phyloP scores from a whole-genome alignment of 1,140 invertebrate species.

The Drosophila ogumai region DNA sequence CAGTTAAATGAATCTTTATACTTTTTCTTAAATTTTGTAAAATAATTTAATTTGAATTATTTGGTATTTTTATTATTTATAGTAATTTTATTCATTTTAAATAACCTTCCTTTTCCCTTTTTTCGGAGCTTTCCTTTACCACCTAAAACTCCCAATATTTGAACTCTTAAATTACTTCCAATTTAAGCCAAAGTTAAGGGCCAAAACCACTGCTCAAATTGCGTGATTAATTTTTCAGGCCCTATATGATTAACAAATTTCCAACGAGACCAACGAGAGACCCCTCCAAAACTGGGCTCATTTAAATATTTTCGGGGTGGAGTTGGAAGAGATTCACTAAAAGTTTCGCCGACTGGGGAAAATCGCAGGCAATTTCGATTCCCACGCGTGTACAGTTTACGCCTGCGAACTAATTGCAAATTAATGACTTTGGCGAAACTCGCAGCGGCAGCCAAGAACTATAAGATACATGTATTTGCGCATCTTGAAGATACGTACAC shows the following conservation, averaged over 20 bases:
- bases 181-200: not conserved
- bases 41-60: no score
- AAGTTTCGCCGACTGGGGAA: slow-evolving; percentile 40
- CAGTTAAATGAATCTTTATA: no score
- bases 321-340: slow-evolving; percentile 18
- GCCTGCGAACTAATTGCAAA: slow-evolving; percentile 78
- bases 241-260: slow-evolving; percentile 38
- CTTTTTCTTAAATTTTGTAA: no score
- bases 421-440: slow-evolving; percentile 72
- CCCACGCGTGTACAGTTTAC: slow-evolving; percentile 74
- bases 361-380: slow-evolving; percentile 73
- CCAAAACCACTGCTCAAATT: slow-evolving; percentile 13
- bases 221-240: slow-evolving; percentile 34
- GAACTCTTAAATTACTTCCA: not conserved
- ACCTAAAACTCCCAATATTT: not conserved
- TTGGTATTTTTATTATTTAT: no score
- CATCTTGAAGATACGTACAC: slow-evolving; percentile 56
- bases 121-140: not conserved
- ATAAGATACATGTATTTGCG: slow-evolving; percentile 51
- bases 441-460: slow-evolving; percentile 26
- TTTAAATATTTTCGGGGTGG: slow-evolving; percentile 25
- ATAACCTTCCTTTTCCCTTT: not conserved
- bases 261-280: slow-evolving; percentile 6
- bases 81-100: no score
- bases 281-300: slow-evolving; percentile 11